A percentile compares a stretch with the other conserved stretches of the same genome.
Evolutionary conservation across 2,888 invertebrate genomes (phyloP).

Genomic region (Drosophila algonquin): DNA sequence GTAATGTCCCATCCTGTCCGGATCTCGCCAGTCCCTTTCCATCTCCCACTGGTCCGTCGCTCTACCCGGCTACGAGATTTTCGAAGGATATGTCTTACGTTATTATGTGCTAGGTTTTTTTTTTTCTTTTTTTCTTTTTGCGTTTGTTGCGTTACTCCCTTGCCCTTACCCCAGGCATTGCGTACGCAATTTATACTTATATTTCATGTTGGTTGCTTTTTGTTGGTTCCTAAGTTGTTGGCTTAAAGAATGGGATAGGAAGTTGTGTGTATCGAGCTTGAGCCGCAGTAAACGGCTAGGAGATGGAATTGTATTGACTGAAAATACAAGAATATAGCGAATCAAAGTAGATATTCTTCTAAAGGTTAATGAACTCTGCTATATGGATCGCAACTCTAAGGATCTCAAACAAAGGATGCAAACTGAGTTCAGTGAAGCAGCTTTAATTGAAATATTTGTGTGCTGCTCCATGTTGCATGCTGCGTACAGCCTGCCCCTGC

Average conservation of each 20-base stretch:
- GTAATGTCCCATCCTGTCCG: slow-evolving; percentile 24
- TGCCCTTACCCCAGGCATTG: slow-evolving; percentile 38
- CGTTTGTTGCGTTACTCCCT: slow-evolving; percentile 12
- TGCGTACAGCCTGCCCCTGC: too few relatives aligned
- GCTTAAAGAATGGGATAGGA: background rate
- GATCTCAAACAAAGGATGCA: background rate
- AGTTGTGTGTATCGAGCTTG: background rate
- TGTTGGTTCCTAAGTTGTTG: slow-evolving; percentile 5
- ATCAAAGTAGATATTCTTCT: background rate
- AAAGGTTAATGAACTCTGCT: background rate
- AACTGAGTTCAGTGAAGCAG: background rate
- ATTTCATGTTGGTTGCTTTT: slow-evolving; percentile 28
- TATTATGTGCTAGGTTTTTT: slow-evolving; percentile 52
- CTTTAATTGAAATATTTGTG: slow-evolving; percentile 1
- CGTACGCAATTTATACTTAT: slow-evolving; percentile 39
- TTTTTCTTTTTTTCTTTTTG: slow-evolving; percentile 8
- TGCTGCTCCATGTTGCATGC: background rate
- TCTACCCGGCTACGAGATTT: slow-evolving; percentile 44
- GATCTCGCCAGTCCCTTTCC: slow-evolving; percentile 5
- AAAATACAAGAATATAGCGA: background rate
- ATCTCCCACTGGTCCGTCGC: slow-evolving; percentile 32
- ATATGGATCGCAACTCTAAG: background rate
- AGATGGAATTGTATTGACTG: background rate
- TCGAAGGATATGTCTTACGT: slow-evolving; percentile 56
- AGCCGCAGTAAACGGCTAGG: background rate